Evolutionary conservation across 2,888 invertebrate species (phyloP).

Genomic region (Syritta pipiens): DNA sequence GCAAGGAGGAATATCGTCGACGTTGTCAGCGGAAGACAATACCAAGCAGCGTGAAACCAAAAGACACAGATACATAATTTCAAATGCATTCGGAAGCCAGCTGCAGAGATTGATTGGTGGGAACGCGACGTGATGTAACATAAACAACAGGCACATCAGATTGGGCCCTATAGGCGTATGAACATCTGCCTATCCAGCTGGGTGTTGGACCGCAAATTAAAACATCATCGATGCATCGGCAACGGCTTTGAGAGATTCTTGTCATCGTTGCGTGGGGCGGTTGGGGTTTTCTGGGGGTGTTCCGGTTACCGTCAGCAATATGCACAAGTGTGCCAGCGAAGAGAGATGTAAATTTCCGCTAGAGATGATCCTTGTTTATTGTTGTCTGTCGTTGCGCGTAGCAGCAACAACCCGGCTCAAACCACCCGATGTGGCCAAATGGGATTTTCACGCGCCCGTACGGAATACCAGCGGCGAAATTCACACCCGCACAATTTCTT

Average conservation of each 20-base stretch:
- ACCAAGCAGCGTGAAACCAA: neutral
- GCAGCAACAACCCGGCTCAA: constrained; percentile 9
- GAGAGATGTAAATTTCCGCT: constrained; percentile 45
- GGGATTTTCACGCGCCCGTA: constrained; percentile 22
- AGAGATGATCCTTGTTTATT: constrained; percentile 65
- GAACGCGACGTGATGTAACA: constrained; percentile 33
- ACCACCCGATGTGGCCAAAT: constrained; percentile 8
- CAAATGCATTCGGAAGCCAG: constrained; percentile 5
- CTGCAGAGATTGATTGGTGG: constrained; percentile 44
- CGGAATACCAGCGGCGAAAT: constrained; percentile 28
- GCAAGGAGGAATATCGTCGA: constrained; percentile 25
- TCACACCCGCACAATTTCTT: constrained; percentile 35
- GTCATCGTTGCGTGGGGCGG: neutral
- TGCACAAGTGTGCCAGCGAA: constrained; percentile 22
- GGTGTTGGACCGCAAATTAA: constrained; percentile 31
- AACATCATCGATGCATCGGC: constrained; percentile 35
- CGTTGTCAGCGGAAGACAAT: constrained; percentile 24
- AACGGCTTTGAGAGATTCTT: neutral
- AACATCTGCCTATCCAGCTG: neutral
- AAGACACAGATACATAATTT: constrained; percentile 6
- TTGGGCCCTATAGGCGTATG: neutral
- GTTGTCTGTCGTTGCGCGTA: constrained; percentile 44
- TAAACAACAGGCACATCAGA: constrained; percentile 10
- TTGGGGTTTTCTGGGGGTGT: constrained; percentile 19
- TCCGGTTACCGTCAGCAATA: constrained; percentile 9